Percentiles rank a stretch among this genome's conserved stretches.
Conservation (phyloP, 1,140 invertebrate species). For the Zeugodacus cucurbitae region DNA sequence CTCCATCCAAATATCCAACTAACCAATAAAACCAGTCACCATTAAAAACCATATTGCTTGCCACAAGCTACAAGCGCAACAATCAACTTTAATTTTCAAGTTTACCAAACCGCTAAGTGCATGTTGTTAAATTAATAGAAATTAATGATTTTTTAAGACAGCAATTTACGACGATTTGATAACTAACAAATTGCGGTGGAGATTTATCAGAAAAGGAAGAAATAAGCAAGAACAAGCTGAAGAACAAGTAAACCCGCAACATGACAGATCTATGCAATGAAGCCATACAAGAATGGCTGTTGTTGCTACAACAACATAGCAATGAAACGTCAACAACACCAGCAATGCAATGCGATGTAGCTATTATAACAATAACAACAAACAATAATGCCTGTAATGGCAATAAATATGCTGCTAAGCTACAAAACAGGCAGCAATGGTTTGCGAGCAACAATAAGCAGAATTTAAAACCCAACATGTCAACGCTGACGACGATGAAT, state of each 20-base stretch:
- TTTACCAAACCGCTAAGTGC: background rate
- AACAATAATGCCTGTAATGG: background rate
- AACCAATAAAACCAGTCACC: background rate
- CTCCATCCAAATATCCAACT: background rate
- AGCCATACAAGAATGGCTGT: background rate
- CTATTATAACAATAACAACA: background rate
- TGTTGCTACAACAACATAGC: background rate
- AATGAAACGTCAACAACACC: slow-evolving; percentile 26
- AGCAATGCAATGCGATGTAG: background rate
- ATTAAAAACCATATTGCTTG: background rate
- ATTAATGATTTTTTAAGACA: slow-evolving; percentile 19
- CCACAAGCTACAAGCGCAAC: background rate
- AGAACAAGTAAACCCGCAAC: background rate
- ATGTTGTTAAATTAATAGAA: slow-evolving; percentile 21
- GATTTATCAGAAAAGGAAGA: background rate
- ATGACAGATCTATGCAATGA: background rate
- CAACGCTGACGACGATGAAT: background rate
- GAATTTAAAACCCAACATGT: slow-evolving; percentile 34
- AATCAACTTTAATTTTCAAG: slow-evolving; percentile 36
- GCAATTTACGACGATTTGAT: slow-evolving; percentile 34
- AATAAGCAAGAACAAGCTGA: background rate
- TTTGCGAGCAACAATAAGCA: slow-evolving; percentile 23
- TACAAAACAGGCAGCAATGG: background rate
- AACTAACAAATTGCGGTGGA: slow-evolving; percentile 17
- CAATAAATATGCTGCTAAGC: slow-evolving; percentile 27